phyloP scores from a whole-genome alignment of 2,888 invertebrate species.

The Lycophotia porphyrea region DNA sequence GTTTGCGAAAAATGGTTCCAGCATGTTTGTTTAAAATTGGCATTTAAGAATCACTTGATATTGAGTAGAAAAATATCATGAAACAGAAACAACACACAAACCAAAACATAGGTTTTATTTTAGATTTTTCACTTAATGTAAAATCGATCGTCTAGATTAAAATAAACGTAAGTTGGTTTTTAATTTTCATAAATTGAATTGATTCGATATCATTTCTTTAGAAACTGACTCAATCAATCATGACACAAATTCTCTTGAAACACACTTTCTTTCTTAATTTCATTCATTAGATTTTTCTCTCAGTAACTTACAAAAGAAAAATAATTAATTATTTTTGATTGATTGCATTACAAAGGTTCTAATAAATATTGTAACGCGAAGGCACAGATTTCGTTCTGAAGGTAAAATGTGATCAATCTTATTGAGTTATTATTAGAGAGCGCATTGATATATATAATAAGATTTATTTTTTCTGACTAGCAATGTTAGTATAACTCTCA shows the following conservation, averaged over 20 bases:
- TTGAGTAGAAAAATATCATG: not conserved
- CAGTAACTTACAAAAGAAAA: constrained; percentile 29
- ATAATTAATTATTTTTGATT: constrained; percentile 56
- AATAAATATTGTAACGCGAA: constrained; percentile 18
- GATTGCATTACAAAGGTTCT: constrained; percentile 26
- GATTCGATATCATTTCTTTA: not conserved
- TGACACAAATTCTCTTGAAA: not conserved
- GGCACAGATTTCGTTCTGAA: constrained; percentile 4
- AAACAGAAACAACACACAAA: not conserved
- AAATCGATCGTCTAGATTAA: not conserved
- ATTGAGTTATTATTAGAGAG: constrained; percentile 29
- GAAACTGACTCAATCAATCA: constrained; percentile 27
- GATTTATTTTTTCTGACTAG: constrained; percentile 11
- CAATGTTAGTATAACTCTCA: not conserved
- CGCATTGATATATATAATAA: constrained; percentile 4
- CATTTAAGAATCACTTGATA: not conserved
- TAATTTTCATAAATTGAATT: not conserved
- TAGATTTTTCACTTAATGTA: not conserved
- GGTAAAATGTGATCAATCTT: constrained; percentile 44
- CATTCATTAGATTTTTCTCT: constrained; percentile 37
- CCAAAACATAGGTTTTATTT: not conserved
- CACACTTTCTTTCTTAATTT: constrained; percentile 14
- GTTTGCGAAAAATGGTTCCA: not conserved
- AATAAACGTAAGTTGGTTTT: not conserved
- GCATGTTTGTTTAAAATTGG: not conserved